Evolutionary conservation across 2,888 invertebrate genomes (phyloP).

Genomic region (Acanthosepion lycidas): DNA sequence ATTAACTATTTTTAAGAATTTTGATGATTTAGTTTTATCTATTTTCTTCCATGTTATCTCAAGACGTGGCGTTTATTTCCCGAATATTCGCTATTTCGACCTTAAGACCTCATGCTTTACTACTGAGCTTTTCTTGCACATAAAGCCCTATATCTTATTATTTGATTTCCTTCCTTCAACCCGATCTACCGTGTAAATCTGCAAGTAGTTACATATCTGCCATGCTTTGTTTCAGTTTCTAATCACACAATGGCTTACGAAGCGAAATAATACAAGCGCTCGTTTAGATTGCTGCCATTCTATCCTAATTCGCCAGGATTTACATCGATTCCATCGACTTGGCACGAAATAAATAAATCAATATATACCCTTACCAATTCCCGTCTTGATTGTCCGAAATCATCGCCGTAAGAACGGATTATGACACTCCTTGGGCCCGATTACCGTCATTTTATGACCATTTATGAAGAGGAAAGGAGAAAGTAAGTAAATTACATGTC

Average conservation of each 20-base stretch:
- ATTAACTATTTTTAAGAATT: too few relatives aligned
- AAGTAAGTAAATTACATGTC: background rate
- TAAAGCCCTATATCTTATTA: background rate
- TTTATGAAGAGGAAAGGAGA: constrained; percentile 11
- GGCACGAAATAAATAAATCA: background rate
- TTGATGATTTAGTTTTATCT: too few relatives aligned
- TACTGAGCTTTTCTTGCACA: background rate
- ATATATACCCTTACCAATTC: background rate
- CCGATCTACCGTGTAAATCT: background rate
- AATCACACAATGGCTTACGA: background rate
- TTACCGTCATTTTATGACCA: background rate
- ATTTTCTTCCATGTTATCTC: background rate
- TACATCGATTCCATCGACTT: background rate
- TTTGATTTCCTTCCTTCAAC: background rate
- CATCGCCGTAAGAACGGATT: constrained; percentile 8
- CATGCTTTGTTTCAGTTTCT: background rate
- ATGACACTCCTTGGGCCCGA: constrained; percentile 18
- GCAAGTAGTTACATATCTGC: background rate
- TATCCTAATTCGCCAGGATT: background rate
- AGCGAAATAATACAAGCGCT: background rate
- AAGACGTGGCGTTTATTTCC: background rate
- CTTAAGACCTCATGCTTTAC: background rate
- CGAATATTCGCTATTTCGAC: background rate
- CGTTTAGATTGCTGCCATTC: background rate
- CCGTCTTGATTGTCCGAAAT: constrained; percentile 6